phyloP scores from a whole-genome alignment of 1,140 invertebrate genomes.

The Sarcophaga bullata region DNA sequence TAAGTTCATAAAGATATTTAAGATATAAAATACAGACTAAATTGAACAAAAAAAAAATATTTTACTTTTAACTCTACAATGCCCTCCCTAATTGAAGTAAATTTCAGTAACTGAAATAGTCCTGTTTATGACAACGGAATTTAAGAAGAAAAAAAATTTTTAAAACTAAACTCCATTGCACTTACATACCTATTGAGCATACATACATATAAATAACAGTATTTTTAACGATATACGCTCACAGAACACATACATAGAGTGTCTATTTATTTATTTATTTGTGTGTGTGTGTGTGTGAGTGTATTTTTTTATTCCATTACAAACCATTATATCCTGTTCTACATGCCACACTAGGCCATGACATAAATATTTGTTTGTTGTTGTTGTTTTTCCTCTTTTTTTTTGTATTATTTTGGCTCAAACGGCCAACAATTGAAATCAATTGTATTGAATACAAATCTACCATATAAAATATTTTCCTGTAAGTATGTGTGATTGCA shows the following conservation, averaged over 20 bases:
- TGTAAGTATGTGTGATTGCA: background rate
- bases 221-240: background rate
- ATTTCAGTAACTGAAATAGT: background rate
- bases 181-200: background rate
- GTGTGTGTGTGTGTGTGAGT: too few relatives aligned
- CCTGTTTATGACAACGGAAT: background rate
- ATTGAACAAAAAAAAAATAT: too few relatives aligned
- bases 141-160: background rate
- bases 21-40: too few relatives aligned
- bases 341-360: conserved; percentile 24
- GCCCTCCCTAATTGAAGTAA: background rate
- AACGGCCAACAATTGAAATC: background rate
- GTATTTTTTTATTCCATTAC: conserved; percentile 4
- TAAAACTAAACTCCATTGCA: background rate
- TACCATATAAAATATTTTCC: too few relatives aligned
- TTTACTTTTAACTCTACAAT: background rate
- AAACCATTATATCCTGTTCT: conserved; percentile 24
- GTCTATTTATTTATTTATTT: too few relatives aligned
- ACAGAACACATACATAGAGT: background rate
- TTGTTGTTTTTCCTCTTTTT: too few relatives aligned
- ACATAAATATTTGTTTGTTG: background rate
- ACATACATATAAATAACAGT: background rate
- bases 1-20: too few relatives aligned
- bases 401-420: too few relatives aligned
- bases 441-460: background rate